These are phyloP conservation scores for Chloroceryle inda DNA, from an alignment of 2,797 vertebrate species.

Conservation along the genomic window DNA sequence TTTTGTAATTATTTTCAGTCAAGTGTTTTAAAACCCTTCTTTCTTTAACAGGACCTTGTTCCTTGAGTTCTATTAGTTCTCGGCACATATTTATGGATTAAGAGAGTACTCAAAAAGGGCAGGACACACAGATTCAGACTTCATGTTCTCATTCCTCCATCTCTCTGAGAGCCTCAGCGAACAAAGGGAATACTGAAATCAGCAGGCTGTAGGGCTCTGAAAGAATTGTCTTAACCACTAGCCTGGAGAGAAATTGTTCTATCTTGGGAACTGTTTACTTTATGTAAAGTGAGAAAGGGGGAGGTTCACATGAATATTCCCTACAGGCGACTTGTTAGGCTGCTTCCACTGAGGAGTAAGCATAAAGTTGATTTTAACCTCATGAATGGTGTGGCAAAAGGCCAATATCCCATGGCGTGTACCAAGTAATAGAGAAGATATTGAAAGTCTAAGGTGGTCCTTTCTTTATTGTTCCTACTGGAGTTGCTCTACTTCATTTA, in stretches of 20 bases:
- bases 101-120: neutral
- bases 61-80: neutral
- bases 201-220: neutral
- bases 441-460: neutral
- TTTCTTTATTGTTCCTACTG: neutral
- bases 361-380: neutral
- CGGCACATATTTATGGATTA: neutral
- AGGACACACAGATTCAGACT: neutral
- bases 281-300: neutral
- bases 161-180: neutral
- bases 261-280: neutral
- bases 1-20: neutral
- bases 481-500: neutral
- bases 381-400: neutral
- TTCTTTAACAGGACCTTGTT: neutral
- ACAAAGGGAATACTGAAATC: neutral
- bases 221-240: neutral
- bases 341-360: neutral
- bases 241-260: neutral
- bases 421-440: neutral
- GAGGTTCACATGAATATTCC: neutral
- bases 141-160: neutral
- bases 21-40: neutral
- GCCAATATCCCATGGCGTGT: neutral
- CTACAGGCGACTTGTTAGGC: neutral